Conservation (phyloP, 2,113 vertebrate genomes). For the Halcyon malimbica region DNA sequence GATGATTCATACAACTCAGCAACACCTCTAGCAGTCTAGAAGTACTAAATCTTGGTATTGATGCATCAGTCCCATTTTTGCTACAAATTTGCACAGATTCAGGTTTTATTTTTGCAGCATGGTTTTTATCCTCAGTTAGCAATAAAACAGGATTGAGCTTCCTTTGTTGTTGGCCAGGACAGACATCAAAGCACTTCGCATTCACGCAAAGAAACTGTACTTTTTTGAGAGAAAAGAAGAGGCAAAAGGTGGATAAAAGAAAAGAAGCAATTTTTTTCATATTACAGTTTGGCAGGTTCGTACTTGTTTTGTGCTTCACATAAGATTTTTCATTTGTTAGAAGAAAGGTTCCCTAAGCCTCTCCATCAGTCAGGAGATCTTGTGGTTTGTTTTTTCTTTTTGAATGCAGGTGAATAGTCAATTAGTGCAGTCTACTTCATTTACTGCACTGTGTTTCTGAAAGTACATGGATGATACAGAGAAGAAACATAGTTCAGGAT, state of each 20-base stretch:
- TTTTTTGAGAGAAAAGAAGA: not conserved
- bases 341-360: not conserved
- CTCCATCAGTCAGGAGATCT: not conserved
- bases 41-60: not conserved
- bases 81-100: not conserved
- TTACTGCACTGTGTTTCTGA: not conserved
- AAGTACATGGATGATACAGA: not conserved
- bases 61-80: not conserved
- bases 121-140: not conserved
- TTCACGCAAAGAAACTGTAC: not conserved
- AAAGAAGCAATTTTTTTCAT: not conserved
- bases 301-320: not conserved
- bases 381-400: not conserved
- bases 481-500: not conserved
- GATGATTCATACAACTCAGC: not conserved
- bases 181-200: not conserved
- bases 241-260: not conserved
- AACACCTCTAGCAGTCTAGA: not conserved
- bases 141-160: not conserved
- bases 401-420: not conserved
- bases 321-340: not conserved
- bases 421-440: not conserved
- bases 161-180: not conserved
- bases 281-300: not conserved
- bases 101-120: not conserved